phyloP scores from a whole-genome alignment of 1,140 invertebrate genomes.

The Brachionus sp. region DNA sequence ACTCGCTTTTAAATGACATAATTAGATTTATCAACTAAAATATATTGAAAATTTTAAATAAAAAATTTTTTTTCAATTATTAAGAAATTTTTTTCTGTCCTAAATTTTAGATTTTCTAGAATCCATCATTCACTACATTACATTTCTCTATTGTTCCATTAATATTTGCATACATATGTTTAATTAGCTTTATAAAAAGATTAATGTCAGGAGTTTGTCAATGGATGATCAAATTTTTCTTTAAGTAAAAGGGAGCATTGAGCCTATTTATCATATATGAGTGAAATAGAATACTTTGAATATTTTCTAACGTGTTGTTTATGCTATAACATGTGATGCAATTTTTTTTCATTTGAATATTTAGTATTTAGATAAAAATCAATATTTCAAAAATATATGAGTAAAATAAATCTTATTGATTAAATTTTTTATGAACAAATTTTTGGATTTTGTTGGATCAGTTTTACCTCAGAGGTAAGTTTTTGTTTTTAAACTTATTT shows the following conservation, averaged over 20 bases:
- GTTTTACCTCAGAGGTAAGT: background rate
- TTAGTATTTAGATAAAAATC: background rate
- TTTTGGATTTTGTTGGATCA: background rate
- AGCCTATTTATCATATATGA: background rate
- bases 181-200: background rate
- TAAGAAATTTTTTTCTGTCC: too few species aligned
- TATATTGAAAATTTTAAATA: too few species aligned
- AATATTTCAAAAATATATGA: background rate
- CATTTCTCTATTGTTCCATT: too few species aligned
- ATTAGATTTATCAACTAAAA: too few species aligned
- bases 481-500: background rate
- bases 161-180: background rate
- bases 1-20: too few species aligned
- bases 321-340: background rate
- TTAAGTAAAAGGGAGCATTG: background rate
- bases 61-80: too few species aligned
- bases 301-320: background rate
- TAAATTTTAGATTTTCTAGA: too few species aligned
- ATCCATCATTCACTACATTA: too few species aligned
- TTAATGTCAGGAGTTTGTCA: background rate
- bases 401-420: background rate
- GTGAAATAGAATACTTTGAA: background rate
- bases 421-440: slow-evolving; percentile 24
- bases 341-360: background rate
- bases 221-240: background rate